These are phyloP conservation scores for Tautogolabrus adspersus DNA, from an alignment of 2,113 vertebrate genomes.

Conservation along the genomic window DNA sequence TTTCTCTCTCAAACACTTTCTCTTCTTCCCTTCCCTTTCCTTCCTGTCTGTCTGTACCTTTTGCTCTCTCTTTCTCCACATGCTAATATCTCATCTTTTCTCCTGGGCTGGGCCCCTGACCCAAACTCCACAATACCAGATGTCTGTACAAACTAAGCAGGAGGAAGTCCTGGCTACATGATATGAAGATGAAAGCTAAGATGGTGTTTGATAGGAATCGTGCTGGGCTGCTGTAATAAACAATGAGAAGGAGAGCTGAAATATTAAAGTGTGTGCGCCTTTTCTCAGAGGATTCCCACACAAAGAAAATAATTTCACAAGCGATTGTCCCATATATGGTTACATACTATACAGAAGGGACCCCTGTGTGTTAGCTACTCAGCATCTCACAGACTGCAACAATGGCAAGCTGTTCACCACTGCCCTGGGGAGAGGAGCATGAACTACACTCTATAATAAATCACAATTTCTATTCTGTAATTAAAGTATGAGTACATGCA, in stretches of 20 bases:
- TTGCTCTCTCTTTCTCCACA: conserved; percentile 55
- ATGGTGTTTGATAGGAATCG: conserved; percentile 63
- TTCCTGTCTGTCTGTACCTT: conserved; percentile 58
- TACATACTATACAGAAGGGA: conserved; percentile 44
- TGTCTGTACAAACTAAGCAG: conserved; percentile 65
- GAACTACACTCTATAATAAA: conserved; percentile 57
- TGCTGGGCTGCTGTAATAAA: conserved; percentile 61
- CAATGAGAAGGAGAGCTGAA: conserved; percentile 40
- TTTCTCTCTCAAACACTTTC: conserved; percentile 57
- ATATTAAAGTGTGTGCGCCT: conserved; percentile 27
- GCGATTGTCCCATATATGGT: conserved; percentile 61
- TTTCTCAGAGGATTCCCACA: conserved; percentile 66
- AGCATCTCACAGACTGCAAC: conserved; percentile 57
- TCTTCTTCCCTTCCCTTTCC: conserved; percentile 54
- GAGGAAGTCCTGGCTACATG: conserved; percentile 61
- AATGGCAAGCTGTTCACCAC: conserved; percentile 70
- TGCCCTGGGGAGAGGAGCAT: conserved; percentile 46
- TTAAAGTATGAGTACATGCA: conserved; percentile 64
- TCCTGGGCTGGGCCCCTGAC: conserved; percentile 54
- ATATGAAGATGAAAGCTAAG: conserved; percentile 74
- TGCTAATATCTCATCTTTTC: conserved; percentile 71
- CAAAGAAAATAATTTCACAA: conserved; percentile 63
- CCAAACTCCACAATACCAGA: conserved; percentile 75
- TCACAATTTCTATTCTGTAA: conserved; percentile 68
- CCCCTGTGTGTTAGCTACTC: conserved; percentile 50